Evolutionary conservation across 1,140 invertebrate genomes (phyloP).

Genomic region (Lanistes nyassanus): DNA sequence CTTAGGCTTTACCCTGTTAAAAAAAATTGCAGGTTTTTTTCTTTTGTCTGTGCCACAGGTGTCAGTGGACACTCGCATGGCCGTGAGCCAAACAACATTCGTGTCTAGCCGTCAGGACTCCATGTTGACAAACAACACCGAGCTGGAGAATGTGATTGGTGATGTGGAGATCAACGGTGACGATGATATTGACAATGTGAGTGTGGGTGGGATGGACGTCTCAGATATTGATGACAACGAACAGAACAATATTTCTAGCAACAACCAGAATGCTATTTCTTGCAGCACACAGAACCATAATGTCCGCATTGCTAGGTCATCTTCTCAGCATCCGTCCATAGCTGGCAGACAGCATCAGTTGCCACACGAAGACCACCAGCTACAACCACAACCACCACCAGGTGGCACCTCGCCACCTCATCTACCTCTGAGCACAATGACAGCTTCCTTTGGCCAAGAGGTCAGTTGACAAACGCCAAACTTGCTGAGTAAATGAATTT

Average conservation of each 20-base stretch:
- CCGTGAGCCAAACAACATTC: neutral
- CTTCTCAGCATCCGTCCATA: constrained; percentile 16
- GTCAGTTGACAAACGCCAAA: too few relatives aligned
- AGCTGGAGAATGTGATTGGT: constrained; percentile 18
- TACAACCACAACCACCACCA: constrained; percentile 11
- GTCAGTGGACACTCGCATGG: constrained; percentile 11
- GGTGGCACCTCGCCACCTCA: neutral
- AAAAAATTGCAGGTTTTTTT: too few relatives aligned
- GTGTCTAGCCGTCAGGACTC: constrained; percentile 21
- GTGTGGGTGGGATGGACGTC: constrained; percentile 63
- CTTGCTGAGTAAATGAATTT: too few relatives aligned
- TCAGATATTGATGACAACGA: constrained; percentile 59
- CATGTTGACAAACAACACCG: constrained; percentile 13
- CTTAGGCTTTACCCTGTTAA: too few relatives aligned
- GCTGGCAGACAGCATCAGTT: constrained; percentile 3
- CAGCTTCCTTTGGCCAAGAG: too few relatives aligned
- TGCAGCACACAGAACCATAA: neutral
- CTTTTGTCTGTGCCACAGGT: neutral
- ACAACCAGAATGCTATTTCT: neutral
- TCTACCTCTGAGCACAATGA: neutral
- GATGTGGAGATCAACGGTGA: constrained; percentile 22
- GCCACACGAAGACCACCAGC: constrained; percentile 16
- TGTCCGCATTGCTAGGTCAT: neutral
- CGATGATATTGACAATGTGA: constrained; percentile 58
- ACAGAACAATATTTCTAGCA: neutral